These are phyloP conservation scores for Athripsodes cinereus DNA, from an alignment of 2,888 invertebrate species.

Conservation along the genomic window DNA sequence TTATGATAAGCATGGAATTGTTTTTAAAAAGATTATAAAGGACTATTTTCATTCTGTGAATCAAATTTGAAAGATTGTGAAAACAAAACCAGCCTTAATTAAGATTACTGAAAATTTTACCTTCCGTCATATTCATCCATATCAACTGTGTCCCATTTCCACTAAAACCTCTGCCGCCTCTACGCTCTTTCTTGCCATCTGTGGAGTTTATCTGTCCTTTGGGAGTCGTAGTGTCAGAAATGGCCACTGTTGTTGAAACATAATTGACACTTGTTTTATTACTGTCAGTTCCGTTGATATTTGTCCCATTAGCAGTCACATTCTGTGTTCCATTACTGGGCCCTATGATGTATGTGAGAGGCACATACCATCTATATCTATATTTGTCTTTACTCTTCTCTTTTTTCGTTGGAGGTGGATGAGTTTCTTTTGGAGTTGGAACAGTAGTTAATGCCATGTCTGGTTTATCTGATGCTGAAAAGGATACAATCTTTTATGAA, in stretches of 20 bases:
- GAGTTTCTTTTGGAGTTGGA: constrained; percentile 37
- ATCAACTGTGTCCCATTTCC: constrained; percentile 48
- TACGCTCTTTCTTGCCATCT: constrained; percentile 31
- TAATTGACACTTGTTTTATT: background rate
- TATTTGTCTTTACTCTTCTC: constrained; percentile 18
- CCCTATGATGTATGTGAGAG: constrained; percentile 68
- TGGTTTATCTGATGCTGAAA: background rate
- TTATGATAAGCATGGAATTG: too few relatives aligned
- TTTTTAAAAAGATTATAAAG: too few relatives aligned
- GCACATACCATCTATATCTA: constrained; percentile 69
- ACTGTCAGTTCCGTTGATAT: background rate
- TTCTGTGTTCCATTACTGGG: constrained; percentile 40
- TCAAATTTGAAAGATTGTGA: too few relatives aligned
- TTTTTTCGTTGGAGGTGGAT: constrained; percentile 29
- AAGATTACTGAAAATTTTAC: too few relatives aligned
- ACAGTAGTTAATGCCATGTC: constrained; percentile 28
- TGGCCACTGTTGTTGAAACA: background rate
- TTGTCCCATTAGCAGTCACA: background rate
- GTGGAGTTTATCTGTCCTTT: background rate
- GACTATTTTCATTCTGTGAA: too few relatives aligned
- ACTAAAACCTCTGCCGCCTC: constrained; percentile 17
- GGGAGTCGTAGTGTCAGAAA: background rate
- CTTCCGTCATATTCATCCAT: constrained; percentile 78
- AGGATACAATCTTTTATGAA: too few relatives aligned
- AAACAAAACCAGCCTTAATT: too few relatives aligned